Conservation (phyloP, 1,140 invertebrate genomes). For the Lordiphosa stackelbergi region DNA sequence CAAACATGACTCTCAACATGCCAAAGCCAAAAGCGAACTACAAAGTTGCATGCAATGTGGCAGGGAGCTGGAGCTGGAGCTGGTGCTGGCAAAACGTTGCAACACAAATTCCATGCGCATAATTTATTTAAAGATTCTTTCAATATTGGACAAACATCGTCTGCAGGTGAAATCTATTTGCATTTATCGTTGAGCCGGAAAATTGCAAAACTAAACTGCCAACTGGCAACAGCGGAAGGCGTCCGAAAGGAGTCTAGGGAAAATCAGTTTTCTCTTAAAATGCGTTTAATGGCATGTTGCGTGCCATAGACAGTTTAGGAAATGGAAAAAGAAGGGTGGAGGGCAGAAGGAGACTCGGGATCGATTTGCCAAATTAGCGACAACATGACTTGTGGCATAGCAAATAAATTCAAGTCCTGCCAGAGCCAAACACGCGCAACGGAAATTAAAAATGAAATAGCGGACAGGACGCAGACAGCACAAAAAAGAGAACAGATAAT, state of each 20-base stretch:
- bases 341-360: slow-evolving; percentile 4
- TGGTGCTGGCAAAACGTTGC: slow-evolving; percentile 12
- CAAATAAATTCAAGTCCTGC: slow-evolving; percentile 43
- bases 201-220: slow-evolving; percentile 70
- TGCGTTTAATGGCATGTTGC: slow-evolving; percentile 54
- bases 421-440: slow-evolving; percentile 37
- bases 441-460: slow-evolving; percentile 45
- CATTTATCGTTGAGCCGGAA: slow-evolving; percentile 74
- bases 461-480: slow-evolving; percentile 20
- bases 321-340: neutral
- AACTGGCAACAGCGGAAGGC: slow-evolving; percentile 24
- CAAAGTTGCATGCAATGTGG: slow-evolving; percentile 29
- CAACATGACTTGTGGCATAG: slow-evolving; percentile 53
- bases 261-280: slow-evolving; percentile 47
- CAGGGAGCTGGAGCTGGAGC: slow-evolving; percentile 12
- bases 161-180: slow-evolving; percentile 75
- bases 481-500: slow-evolving; percentile 12
- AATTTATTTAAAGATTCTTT: slow-evolving; percentile 71
- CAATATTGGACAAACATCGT: slow-evolving; percentile 71
- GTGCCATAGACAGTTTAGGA: slow-evolving; percentile 27
- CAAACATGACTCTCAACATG: slow-evolving; percentile 59
- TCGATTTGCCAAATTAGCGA: slow-evolving; percentile 52
- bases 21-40: slow-evolving; percentile 55
- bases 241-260: slow-evolving; percentile 39
- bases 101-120: slow-evolving; percentile 64